Evolutionary conservation across 2,797 vertebrate species (phyloP), one percentile per base, ranked within the genome.

Genomic region (Danio albolineatus): DNA sequence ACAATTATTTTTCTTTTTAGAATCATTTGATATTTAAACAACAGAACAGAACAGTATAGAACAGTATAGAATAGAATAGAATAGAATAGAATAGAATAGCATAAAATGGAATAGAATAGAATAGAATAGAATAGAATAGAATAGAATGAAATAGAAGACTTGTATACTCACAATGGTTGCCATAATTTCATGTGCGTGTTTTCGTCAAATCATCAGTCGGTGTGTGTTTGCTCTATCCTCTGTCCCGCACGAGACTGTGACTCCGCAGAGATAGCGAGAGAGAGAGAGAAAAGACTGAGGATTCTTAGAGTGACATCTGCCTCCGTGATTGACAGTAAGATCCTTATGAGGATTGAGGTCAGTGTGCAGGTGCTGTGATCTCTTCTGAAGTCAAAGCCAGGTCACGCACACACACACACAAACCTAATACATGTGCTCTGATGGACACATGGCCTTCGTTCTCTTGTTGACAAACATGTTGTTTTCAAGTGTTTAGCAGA

Each of bases 261-360:
- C 73, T 81, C 21, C 13, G 19, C 56, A 69, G 36, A 61, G 39
- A 51, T 44, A 49, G 19, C 36, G 39, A 41, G 46, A 76, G 6
- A 43, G 54, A 70, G 43, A 69, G 61, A 60, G 14, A 28, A 51
- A 38, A 49, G n/a, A 1, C 0, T 0, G 14, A 19, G 6, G 10
- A 12, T 8, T 7, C 43, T 17, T 13, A 36, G 14, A 39, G 41
- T 48, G 16, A 17, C 61, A 28, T 4, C 38, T n/a, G 13, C 54
- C 28, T 21, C 4, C 17, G 21, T 73, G 77, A 44, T 83, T 88
- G 73, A 16, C 70, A 67, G 54, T 67, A 91, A 90, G 90, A 88
- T 90, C 73, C 91, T 91, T 92, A 92, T 80, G 79, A 82, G 88
- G 94, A 95, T 95, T 96, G 93, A 84, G 89, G 91, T 92, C 92